Percentiles rank a stretch among this genome's conserved stretches.
Evolutionary conservation across 2,113 vertebrate genomes (phyloP).

Genomic region (Ciconia stormi): DNA sequence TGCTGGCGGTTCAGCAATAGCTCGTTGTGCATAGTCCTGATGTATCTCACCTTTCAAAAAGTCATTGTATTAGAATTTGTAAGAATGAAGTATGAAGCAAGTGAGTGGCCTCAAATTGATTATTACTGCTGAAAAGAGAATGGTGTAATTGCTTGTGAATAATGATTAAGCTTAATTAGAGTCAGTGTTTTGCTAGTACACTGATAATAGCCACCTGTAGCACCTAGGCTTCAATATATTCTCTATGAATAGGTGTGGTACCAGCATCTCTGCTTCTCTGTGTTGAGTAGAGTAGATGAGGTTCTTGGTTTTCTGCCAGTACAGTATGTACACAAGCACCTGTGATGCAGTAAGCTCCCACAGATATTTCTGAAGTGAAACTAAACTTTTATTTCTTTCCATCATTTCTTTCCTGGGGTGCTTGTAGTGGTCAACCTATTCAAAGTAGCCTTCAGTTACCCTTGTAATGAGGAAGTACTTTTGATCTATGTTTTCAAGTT

Average conservation of each 20-base stretch:
- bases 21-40: neutral
- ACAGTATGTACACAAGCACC: accelerated
- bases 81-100: neutral
- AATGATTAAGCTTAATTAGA: neutral
- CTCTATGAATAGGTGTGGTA: accelerated
- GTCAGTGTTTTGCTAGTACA: neutral
- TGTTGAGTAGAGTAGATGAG: accelerated
- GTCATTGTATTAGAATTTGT: neutral
- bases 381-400: neutral
- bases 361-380: neutral
- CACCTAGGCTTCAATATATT: neutral
- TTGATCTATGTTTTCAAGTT: neutral
- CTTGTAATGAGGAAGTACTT: neutral
- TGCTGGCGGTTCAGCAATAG: neutral
- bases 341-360: neutral
- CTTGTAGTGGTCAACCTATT: neutral
- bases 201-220: neutral
- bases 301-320: neutral
- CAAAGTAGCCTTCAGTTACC: neutral
- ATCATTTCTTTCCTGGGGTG: too few species aligned
- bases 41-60: neutral
- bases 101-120: neutral
- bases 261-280: neutral
- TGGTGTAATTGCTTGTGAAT: neutral
- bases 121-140: neutral